Base-by-base conservation (phyloP, 2,797 vertebrate species). In the Hapalemur alaotrensis region DNA sequence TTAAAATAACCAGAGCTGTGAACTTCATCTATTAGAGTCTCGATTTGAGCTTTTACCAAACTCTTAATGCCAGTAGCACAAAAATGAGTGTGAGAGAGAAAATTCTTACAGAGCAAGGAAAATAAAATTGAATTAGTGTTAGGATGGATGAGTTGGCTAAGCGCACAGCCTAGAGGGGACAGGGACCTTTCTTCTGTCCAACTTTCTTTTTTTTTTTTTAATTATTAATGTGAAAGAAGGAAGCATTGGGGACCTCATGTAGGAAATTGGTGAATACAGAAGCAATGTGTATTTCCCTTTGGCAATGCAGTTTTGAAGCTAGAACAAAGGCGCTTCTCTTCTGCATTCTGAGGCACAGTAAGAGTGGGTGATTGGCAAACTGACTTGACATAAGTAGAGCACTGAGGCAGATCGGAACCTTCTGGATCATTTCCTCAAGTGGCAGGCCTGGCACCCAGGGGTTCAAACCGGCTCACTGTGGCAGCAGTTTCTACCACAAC, bases 371-470 rank as follows among this genome's bases (percentile, higher is more conserved):
- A 78, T 87, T 96, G 96, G 94, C 95, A 80, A 89, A 59, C 54
- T 23, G 88, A 95, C 91, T 85, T 98, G 97, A 97, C 96, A 59
- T 76, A 95, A 97, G 96, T 61, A 30, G 96, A 98, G 79, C 97
- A 93, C 1, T 48, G 85, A 97, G 91, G 95, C 95, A 91, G 80
- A 96, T 85, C 63, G 32, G 75, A 96, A 13, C 96, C 94, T 97
- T 95, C 96, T 96, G 96, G 82, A 8, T 96, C 76, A 3, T 95
- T 94, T 80, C 81, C 35, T 20, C 87, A 7, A 69, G 73, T 54
- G 17, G 6, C 63, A 73, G 93, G n/a, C 67, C 76, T 78, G 2
- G 84, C 65, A 67, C 87, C 69, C 5, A 32, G 89, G 35, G 76
- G 69, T 85, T 59, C 76, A 78, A 67, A 59, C 65, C 90, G 80